Conservation (phyloP, 1,140 invertebrate genomes). For the Sycophila sp. region DNA sequence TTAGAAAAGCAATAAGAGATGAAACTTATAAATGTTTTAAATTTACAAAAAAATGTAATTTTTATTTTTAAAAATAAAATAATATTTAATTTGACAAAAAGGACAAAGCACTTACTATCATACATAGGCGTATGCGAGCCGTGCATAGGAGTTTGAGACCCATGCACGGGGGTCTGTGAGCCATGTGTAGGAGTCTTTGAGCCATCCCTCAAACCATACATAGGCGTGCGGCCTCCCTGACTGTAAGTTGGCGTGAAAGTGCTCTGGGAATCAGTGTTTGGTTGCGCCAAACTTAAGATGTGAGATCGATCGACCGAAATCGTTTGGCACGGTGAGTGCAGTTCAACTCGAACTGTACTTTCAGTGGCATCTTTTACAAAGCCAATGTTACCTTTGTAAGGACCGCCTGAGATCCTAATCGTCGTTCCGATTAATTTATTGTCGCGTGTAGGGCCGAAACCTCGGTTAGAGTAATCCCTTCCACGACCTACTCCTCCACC, state of each 20-base stretch:
- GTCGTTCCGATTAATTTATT: constrained; percentile 95
- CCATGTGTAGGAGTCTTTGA: constrained; percentile 87
- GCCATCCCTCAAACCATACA: constrained; percentile 80
- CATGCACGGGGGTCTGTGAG: constrained; percentile 85
- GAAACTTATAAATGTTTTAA: no score
- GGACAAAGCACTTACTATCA: constrained; percentile 67
- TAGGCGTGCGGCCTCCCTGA: constrained; percentile 80
- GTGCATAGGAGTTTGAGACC: no score
- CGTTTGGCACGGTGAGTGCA: constrained; percentile 96
- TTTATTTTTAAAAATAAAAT: neutral
- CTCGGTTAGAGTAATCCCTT: constrained; percentile 51
- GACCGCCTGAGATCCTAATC: constrained; percentile 96
- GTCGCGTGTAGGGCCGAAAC: constrained; percentile 79
- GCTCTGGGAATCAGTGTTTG: constrained; percentile 45
- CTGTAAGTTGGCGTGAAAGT: constrained; percentile 76
- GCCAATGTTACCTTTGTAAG: constrained; percentile 88
- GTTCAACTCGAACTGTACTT: constrained; percentile 91
- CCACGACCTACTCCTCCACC: constrained; percentile 66
- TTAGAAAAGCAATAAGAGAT: no score
- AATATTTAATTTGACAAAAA: neutral
- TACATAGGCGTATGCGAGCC: constrained; percentile 91
- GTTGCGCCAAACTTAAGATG: constrained; percentile 77
- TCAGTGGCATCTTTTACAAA: constrained; percentile 96
- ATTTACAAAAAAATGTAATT: neutral
- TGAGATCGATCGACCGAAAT: constrained; percentile 96